Conservation (phyloP, 64 coral and sea anemone genomes). For the Montipora foliosa region DNA sequence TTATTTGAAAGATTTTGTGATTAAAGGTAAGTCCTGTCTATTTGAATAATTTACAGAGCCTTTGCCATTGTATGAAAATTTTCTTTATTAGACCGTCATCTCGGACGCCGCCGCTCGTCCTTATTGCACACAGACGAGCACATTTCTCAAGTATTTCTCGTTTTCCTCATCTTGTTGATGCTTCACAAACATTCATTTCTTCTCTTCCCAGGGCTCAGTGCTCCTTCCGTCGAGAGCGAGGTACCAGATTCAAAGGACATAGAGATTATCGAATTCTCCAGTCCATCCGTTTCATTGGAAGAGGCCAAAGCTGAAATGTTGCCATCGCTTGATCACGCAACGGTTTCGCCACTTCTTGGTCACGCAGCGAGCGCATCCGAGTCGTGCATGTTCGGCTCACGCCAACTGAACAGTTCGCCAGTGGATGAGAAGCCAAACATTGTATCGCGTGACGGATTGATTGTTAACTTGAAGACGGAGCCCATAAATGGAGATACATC, state of each 20-base stretch:
- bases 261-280: slow-evolving; percentile 12
- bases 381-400: slow-evolving; percentile 37
- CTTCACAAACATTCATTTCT: too few relatives aligned
- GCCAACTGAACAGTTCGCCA: background rate
- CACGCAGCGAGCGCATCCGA: background rate
- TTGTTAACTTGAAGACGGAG: slow-evolving; percentile 7
- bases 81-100: too few relatives aligned
- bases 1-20: too few relatives aligned
- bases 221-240: background rate
- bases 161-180: too few relatives aligned
- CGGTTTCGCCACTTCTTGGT: background rate
- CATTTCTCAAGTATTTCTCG: too few relatives aligned
- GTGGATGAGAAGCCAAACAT: slow-evolving; percentile 22
- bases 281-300: background rate
- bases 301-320: background rate
- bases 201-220: background rate
- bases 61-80: too few relatives aligned
- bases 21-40: too few relatives aligned
- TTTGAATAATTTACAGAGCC: too few relatives aligned
- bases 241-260: slow-evolving; percentile 35
- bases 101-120: too few relatives aligned
- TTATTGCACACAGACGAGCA: too few relatives aligned
- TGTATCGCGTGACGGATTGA: background rate
- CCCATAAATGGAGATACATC: background rate
- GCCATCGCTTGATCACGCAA: background rate